Percentiles rank a stretch among this genome's conserved stretches.
phyloP scores from a whole-genome alignment of 2,113 vertebrate species.

The Nicator chloris region DNA sequence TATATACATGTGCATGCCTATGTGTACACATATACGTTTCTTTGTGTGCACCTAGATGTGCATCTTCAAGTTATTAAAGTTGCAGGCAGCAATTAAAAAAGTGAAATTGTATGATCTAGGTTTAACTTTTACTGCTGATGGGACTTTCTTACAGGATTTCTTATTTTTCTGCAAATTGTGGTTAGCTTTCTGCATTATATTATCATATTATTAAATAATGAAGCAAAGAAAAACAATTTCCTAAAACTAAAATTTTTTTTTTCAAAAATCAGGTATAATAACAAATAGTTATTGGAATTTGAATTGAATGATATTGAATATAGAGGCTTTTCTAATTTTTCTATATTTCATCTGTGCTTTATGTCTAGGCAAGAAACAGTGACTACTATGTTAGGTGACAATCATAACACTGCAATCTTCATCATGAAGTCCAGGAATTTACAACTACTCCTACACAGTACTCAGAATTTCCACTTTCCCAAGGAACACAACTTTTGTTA shows the following conservation, averaged over 20 bases:
- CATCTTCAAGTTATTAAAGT: background rate
- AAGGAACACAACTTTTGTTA: background rate
- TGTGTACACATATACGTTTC: background rate
- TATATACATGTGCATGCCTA: background rate
- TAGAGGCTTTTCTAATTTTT: background rate
- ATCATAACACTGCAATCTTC: background rate
- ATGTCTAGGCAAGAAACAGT: background rate
- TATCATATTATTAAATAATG: background rate
- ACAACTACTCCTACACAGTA: background rate
- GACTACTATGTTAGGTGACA: background rate
- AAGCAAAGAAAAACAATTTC: background rate
- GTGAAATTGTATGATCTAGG: background rate
- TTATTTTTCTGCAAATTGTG: background rate
- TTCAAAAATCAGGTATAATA: background rate
- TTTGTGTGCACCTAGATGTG: background rate
- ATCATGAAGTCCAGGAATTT: background rate
- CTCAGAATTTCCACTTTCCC: background rate
- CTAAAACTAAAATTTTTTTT: background rate
- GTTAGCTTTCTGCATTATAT: background rate
- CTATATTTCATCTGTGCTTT: background rate
- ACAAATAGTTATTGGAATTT: background rate
- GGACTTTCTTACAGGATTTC: background rate
- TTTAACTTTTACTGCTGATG: background rate
- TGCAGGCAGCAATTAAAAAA: background rate
- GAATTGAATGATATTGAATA: background rate